Conservation (phyloP, 1,140 invertebrate species). For the Cydia fagiglandana region DNA sequence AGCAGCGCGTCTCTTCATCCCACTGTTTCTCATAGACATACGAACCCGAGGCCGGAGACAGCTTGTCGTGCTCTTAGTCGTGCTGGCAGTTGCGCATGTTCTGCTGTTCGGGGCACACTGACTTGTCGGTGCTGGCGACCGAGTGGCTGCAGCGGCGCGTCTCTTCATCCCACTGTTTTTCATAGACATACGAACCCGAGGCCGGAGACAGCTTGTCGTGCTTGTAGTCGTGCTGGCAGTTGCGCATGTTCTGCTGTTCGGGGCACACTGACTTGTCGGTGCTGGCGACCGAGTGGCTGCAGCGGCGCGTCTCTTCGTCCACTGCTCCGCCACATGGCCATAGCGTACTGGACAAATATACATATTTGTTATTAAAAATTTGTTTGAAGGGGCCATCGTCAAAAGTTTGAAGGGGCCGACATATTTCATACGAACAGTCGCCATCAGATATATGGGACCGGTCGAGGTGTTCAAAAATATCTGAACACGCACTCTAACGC, state of each 20-base stretch:
- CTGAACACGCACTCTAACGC: no score
- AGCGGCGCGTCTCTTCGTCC: constrained; percentile 68
- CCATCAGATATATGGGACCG: no score
- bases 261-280: constrained; percentile 81
- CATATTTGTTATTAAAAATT: neutral
- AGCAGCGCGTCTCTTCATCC: constrained; percentile 68
- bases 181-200: constrained; percentile 54
- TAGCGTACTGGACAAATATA: constrained; percentile 46
- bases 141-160: constrained; percentile 73
- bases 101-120: constrained; percentile 82
- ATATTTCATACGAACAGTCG: no score
- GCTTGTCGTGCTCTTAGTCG: constrained; percentile 78
- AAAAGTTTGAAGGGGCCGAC: no score
- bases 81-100: constrained; percentile 85
- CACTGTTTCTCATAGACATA: constrained; percentile 37
- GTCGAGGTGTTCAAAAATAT: no score
- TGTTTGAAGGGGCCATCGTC: no score
- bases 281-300: constrained; percentile 73
- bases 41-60: constrained; percentile 71
- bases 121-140: constrained; percentile 79
- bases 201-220: constrained; percentile 73
- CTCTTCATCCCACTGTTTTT: constrained; percentile 53
- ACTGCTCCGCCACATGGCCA: constrained; percentile 59
- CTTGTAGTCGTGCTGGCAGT: constrained; percentile 83
- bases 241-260: constrained; percentile 84